Base-by-base conservation (phyloP, 2,888 invertebrate genomes). In the Ecliptopera silaceata region DNA sequence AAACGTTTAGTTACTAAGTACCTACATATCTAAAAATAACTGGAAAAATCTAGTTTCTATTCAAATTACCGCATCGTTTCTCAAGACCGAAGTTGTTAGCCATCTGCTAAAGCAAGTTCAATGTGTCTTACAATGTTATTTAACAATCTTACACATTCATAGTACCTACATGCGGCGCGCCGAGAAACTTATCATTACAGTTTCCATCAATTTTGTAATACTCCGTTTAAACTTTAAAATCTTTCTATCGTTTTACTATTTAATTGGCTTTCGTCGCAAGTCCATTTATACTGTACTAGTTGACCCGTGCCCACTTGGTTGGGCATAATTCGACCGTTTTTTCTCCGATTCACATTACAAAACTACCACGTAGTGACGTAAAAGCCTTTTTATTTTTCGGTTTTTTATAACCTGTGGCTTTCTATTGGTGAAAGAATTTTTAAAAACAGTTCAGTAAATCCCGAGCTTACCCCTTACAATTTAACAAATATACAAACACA, bases 241-340 rank as follows among this genome's bases (percentile, higher is more conserved):
- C 58, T 65, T 63, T 63, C 61, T 43, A 48, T 34, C 44, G 59
- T 63, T 69, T 69, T 65, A 69, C 61, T 68, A 64, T 67, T 70
- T 74, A 72, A 77, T 72, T 72, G 71, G 64, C 58, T 49, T 32
- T 52, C 18, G 52, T 46, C 62, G 59, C 60, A 69, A 66, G 70
- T 69, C 69, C 57, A 72, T 71, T 70, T 69, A 71, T 68, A 69
- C 68, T 63, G 65, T 68, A 62, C 63, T n/a, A n/a, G n/a, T n/a
- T n/a, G n/a, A n/a, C n/a, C n/a, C n/a, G n/a, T n/a, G n/a, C n/a
- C n/a, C n/a, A n/a, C n/a, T n/a, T n/a, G n/a, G n/a, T n/a, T n/a
- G n/a, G n/a, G n/a, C n/a, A n/a, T n/a, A n/a, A n/a, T n/a, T n/a
- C n/a, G n/a, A n/a, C n/a, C n/a, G n/a, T n/a, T n/a, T n/a, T n/a